phyloP scores from a whole-genome alignment of 2,797 vertebrate genomes.

The Sebastes itinus region DNA sequence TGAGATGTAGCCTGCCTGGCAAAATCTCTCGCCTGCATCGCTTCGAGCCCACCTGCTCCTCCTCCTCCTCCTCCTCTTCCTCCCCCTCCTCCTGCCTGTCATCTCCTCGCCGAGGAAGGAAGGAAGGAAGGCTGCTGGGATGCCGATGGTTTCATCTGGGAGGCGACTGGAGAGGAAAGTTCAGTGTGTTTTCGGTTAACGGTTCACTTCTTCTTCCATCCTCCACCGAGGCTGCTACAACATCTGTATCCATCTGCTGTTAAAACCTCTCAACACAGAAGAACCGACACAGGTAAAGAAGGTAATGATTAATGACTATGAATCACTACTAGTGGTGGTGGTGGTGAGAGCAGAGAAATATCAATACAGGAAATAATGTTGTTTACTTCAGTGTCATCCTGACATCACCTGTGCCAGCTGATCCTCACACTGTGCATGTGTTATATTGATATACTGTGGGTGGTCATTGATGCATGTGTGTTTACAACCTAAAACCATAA shows the following conservation, averaged over 20 bases:
- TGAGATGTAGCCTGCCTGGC: conserved; percentile 43
- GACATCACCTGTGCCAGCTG: not conserved
- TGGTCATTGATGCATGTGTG: not conserved
- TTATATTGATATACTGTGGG: not conserved
- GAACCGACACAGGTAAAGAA: conserved; percentile 60
- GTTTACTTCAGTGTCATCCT: conserved; percentile 1
- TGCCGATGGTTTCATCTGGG: conserved; percentile 60
- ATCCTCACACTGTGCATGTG: not conserved
- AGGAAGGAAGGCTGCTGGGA: conserved; percentile 36
- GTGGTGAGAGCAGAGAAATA: not conserved
- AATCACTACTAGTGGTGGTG: not conserved
- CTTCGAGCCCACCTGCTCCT: conserved; percentile 43
- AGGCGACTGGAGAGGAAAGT: conserved; percentile 50
- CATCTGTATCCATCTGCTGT: conserved; percentile 27
- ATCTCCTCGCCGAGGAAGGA: conserved; percentile 17
- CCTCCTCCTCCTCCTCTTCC: conserved; percentile 30
- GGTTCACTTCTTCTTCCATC: not conserved
- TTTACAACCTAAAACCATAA: not conserved
- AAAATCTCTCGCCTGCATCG: conserved; percentile 6
- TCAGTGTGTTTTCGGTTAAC: conserved; percentile 18
- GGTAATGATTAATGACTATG: conserved; percentile 23
- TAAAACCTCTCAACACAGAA: not conserved
- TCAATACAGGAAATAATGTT: not conserved
- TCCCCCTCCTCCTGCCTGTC: conserved; percentile 12
- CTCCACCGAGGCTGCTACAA: not conserved